Evolutionary conservation across 2,113 vertebrate species (phyloP).

Genomic region (Vidua macroura): DNA sequence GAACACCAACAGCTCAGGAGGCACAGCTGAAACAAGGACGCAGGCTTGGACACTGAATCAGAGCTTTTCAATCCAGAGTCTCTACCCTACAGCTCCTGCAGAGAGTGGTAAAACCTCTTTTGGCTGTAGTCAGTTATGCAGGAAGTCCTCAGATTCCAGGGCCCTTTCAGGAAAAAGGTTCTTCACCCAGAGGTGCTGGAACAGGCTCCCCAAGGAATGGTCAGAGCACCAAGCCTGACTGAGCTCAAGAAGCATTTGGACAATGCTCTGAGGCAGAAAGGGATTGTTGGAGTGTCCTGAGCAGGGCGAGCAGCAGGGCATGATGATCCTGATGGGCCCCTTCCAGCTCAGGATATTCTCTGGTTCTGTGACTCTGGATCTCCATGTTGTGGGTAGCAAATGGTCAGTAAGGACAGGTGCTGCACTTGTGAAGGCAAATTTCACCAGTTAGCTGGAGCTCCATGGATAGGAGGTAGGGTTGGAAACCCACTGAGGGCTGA

Average conservation of each 20-base stretch:
- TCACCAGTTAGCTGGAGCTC: background rate
- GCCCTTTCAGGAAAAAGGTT: background rate
- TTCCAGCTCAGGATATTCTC: background rate
- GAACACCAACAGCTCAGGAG: background rate
- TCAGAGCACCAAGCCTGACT: background rate
- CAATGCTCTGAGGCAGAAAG: background rate
- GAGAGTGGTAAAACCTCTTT: background rate
- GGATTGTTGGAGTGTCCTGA: background rate
- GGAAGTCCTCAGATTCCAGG: background rate
- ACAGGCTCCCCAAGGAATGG: background rate
- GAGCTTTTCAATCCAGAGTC: background rate
- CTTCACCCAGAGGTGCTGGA: background rate
- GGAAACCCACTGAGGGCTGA: background rate
- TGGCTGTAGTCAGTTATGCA: background rate
- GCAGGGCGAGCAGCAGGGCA: background rate
- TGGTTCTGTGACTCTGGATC: background rate
- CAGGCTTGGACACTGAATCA: background rate
- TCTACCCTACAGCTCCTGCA: background rate
- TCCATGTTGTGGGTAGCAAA: background rate
- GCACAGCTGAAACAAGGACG: background rate
- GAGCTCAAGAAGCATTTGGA: background rate
- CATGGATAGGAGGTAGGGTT: background rate
- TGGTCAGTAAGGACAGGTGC: background rate
- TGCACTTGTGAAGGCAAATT: background rate
- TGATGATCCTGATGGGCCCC: background rate